Base-by-base conservation (phyloP, 2,888 invertebrate species). In the Apotomis turbidana region DNA sequence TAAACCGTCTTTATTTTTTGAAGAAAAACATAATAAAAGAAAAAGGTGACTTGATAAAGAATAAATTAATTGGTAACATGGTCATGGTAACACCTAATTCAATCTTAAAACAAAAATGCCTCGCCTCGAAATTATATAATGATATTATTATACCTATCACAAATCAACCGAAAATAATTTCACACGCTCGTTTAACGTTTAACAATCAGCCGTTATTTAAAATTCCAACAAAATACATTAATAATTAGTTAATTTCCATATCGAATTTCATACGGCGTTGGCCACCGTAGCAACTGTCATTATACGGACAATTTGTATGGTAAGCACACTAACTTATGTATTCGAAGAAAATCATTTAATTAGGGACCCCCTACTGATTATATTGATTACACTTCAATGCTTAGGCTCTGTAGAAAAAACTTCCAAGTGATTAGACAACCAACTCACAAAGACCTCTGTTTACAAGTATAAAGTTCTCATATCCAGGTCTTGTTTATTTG, bases 251-350 rank as follows among this genome's bases (percentile, higher is more conserved):
- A 78, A 81, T 82, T 81, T 78, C 79, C 84, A 81, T 85, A 88
- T 87, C 80, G 80, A 76, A 85, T 87, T 87, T 85, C 88, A 83
- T 82, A 80, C 78, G 74, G 78, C 70, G 73, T 76, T 76, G 81
- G 76, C 81, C 81, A 83, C 85, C 82, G 82, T 85, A 81, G 75
- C 77, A 74, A 84, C 85, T 78, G 83, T 80, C 81, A 84, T 85
- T 82, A 82, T 76, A 83, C 81, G 78, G 74, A 82, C 83, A 79
- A 88, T 88, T 88, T 87, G 85, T 89, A 88, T 88, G 88, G 74
- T 85, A 85, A 82, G 80, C 76, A 75, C 38, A 60, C 61, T 67
- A 73, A 66, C 70, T 71, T 71, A 77, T 76, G 73, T 71, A 77
- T 75, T 67, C 76, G 74, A 79, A 80, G 80, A 76, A 85, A 86